phyloP scores from a whole-genome alignment of 2,113 vertebrate genomes.

The Verasper variegatus region DNA sequence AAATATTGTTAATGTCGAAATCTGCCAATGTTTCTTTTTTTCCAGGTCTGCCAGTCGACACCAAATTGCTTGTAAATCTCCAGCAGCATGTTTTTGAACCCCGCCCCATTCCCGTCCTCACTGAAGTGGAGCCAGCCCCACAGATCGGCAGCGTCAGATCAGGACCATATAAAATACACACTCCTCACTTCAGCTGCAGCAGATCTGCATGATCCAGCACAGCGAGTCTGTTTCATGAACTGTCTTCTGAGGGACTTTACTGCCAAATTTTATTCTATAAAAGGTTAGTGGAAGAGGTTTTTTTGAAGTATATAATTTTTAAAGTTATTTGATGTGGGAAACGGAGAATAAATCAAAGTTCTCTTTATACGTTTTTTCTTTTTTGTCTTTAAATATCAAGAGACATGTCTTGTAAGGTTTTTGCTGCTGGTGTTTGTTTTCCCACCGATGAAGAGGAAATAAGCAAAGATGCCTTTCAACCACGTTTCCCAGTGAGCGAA shows the following conservation, averaged over 20 bases:
- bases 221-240: constrained; percentile 37
- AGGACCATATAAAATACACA: constrained; percentile 68
- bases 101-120: constrained; percentile 63
- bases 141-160: constrained; percentile 55
- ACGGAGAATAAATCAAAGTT: constrained; percentile 10
- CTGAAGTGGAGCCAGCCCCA: constrained; percentile 57
- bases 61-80: constrained; percentile 49
- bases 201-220: constrained; percentile 45
- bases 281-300: constrained; percentile 48
- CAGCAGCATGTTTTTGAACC: constrained; percentile 47
- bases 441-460: constrained; percentile 16
- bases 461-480: constrained; percentile 18
- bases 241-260: constrained; percentile 32
- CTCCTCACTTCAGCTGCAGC: constrained; percentile 48
- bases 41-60: constrained; percentile 5
- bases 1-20: constrained; percentile 45
- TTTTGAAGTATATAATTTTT: constrained; percentile 20
- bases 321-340: constrained; percentile 1
- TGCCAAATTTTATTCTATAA: constrained; percentile 31
- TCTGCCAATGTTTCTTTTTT: constrained; percentile 39
- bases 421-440: constrained; percentile 12
- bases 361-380: background rate
- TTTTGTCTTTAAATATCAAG: constrained; percentile 24
- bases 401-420: background rate
- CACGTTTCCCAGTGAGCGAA: constrained; percentile 19